Base-by-base conservation (phyloP, 2,888 invertebrate species). In the Torymus auratus region DNA sequence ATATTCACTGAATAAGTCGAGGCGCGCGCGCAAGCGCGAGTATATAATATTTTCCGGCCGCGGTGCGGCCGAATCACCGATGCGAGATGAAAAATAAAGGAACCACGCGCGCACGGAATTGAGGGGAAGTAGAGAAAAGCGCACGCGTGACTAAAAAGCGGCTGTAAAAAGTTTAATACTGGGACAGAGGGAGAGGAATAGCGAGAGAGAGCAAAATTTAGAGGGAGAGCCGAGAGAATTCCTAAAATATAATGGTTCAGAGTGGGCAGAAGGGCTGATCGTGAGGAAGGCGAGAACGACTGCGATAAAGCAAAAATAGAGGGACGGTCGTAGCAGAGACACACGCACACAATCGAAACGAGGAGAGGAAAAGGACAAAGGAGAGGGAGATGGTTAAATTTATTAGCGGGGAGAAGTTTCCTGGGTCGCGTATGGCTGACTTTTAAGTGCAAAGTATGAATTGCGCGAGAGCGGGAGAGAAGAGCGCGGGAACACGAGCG, bases 61-160 rank as follows among this genome's bases (percentile, higher is more conserved):
- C 69, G 28, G 28, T 28, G 53, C 56, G n/a, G 50, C 11, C 41
- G 53, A 78, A 67, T 68, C 61, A 67, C 72, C 72, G 56, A 72
- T 78, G 72, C 67, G 65, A 72, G 65, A 78, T 78, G 69, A 76
- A 69, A 76, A 69, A 68, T 52, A 76, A 69, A 70, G 69, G 56
- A 75, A 53, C 52, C 13, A 28, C 14, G 23, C 55, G 28, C 64
- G 53, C 53, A 4, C 23, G 52, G 62, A 67, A 74, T 65, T 58
- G 58, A 15, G 55, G 4, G 41, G 13, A 12, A 11, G n/a, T n/a
- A n/a, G 53, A 53, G n/a, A 50, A 14, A 28, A 13, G 14, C 13
- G 23, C 41, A 50, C 20, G 23, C 60, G 17, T 41, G 52, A 62
- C 17, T 65, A 56, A 56, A 73, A 64, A 65, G 14, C 20, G n/a